Conservation (phyloP, 2,888 invertebrate genomes). For the Lobophora halterata region DNA sequence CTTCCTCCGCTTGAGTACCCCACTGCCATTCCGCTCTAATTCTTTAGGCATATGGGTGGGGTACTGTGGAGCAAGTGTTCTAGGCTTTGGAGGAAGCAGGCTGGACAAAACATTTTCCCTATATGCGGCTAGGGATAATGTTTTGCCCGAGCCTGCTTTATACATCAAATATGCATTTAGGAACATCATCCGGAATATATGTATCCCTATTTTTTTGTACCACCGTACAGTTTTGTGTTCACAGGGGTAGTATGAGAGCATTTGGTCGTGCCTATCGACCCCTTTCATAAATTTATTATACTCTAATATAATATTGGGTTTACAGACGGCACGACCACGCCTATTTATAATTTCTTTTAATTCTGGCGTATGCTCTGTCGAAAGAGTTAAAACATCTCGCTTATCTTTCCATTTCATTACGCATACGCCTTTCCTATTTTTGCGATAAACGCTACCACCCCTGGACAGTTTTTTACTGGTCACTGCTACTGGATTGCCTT, state of each 20-base stretch:
- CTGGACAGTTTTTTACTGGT: constrained; percentile 9
- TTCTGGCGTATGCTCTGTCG: constrained; percentile 7
- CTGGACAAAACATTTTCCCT: too few species aligned
- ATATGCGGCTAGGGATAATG: too few species aligned
- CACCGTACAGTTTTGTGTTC: background rate
- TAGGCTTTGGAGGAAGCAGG: too few species aligned
- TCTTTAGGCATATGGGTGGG: too few species aligned
- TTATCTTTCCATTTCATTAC: constrained; percentile 6
- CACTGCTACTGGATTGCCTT: constrained; percentile 7
- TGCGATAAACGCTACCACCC: background rate
- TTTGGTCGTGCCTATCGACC: constrained; percentile 9
- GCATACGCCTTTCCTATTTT: constrained; percentile 3
- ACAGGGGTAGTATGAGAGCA: constrained; percentile 8
- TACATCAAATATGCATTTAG: background rate
- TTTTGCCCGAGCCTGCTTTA: constrained; percentile 3
- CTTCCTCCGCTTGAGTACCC: too few species aligned
- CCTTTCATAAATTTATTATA: constrained; percentile 13
- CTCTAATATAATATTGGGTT: background rate
- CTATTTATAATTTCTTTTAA: background rate
- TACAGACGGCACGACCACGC: constrained; percentile 2
- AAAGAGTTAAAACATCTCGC: constrained; percentile 1
- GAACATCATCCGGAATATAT: background rate
- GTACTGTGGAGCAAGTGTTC: too few species aligned
- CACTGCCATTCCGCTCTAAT: too few species aligned
- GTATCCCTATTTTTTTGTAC: constrained; percentile 6